These are phyloP conservation scores for Pollenia griseotomentosa DNA, from an alignment of 2,888 invertebrate species.

Conservation along the genomic window DNA sequence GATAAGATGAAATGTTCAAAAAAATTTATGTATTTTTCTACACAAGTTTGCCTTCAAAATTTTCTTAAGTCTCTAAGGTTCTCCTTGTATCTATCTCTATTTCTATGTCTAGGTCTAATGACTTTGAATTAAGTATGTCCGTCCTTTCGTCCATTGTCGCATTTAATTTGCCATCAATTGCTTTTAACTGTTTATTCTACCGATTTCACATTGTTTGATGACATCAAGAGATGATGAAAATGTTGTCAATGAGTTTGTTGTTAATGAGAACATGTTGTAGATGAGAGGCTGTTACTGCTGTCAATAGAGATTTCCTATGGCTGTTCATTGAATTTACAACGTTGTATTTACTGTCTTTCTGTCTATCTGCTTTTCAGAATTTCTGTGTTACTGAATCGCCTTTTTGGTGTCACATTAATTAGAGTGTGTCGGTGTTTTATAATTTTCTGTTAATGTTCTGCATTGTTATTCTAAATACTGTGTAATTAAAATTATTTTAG, in stretches of 20 bases:
- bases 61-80: no score
- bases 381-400: slow-evolving; percentile 64
- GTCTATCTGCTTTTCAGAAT: slow-evolving; percentile 19
- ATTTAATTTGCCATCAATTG: slow-evolving; percentile 12
- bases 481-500: slow-evolving; percentile 17
- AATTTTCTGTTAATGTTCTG: not conserved
- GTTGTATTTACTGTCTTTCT: not conserved
- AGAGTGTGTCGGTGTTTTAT: slow-evolving; percentile 56
- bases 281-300: slow-evolving; percentile 45
- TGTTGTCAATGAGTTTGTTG: slow-evolving; percentile 41
- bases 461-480: slow-evolving; percentile 9
- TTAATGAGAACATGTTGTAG: not conserved
- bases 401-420: slow-evolving; percentile 62
- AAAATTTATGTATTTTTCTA: no score
- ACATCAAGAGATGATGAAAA: slow-evolving; percentile 11
- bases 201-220: slow-evolving; percentile 14
- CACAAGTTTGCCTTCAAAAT: no score
- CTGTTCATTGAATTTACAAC: slow-evolving; percentile 44
- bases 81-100: not conserved
- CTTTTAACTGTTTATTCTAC: not conserved
- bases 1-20: no score
- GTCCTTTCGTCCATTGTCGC: not conserved
- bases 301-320: slow-evolving; percentile 52
- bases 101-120: no score
- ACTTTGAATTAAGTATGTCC: not conserved